These are phyloP conservation scores for Thymelicus lineola DNA, from an alignment of 2,888 invertebrate genomes.

Conservation along the genomic window DNA sequence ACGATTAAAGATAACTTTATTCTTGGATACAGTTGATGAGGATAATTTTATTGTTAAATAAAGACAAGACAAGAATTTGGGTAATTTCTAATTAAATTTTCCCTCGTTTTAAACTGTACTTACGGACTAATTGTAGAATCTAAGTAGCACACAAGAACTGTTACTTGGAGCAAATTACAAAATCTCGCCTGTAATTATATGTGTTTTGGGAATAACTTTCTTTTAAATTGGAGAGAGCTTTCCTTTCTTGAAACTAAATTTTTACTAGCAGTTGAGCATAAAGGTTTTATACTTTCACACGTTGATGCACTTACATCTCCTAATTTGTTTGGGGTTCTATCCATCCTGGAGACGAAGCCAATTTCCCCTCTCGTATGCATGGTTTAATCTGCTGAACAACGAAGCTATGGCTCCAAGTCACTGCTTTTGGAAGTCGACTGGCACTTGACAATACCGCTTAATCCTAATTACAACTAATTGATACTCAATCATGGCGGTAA, in stretches of 20 bases:
- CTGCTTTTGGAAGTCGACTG: too few relatives aligned
- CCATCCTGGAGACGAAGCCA: too few relatives aligned
- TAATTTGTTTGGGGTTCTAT: too few relatives aligned
- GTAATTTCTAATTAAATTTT: constrained; percentile 4
- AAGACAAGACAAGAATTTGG: neutral
- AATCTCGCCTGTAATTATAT: constrained; percentile 4
- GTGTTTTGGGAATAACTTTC: constrained; percentile 15
- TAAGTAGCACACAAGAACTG: constrained; percentile 3
- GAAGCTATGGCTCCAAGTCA: too few relatives aligned
- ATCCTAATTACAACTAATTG: too few relatives aligned
- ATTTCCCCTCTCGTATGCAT: too few relatives aligned
- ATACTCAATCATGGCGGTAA: too few relatives aligned
- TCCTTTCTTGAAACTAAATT: neutral
- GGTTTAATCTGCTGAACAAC: too few relatives aligned
- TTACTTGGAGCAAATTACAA: constrained; percentile 1
- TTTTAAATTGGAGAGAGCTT: neutral
- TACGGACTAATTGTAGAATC: constrained; percentile 1
- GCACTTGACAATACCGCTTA: too few relatives aligned
- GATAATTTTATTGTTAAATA: neutral
- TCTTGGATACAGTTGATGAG: neutral
- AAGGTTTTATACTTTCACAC: too few relatives aligned
- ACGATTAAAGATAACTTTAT: neutral
- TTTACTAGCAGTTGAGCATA: too few relatives aligned
- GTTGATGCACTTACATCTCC: too few relatives aligned
- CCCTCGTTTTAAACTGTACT: neutral